phyloP scores from a whole-genome alignment of 2,888 invertebrate genomes.

The Sepiola atlantica region DNA sequence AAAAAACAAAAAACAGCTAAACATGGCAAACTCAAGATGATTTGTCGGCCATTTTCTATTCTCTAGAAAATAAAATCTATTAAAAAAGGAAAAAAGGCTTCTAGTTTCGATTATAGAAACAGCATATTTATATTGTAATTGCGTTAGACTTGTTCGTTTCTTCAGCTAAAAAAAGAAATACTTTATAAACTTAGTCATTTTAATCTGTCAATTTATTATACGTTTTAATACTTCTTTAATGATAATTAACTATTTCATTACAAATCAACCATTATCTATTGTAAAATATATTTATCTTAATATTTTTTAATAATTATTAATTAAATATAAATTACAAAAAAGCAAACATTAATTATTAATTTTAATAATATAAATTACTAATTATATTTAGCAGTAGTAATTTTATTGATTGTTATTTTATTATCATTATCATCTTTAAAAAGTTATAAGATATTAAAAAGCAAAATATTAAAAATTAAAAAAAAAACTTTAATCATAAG shows the following conservation, averaged over 20 bases:
- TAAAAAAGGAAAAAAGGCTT: background rate
- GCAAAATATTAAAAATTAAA: background rate
- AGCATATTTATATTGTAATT: background rate
- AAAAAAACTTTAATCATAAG: background rate
- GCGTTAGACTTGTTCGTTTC: background rate
- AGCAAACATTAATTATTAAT: no score
- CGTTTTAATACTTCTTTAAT: background rate
- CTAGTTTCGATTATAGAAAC: background rate
- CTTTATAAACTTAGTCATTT: background rate
- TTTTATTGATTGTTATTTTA: background rate
- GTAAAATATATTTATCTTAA: background rate
- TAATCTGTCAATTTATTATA: background rate
- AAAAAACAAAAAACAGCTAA: background rate
- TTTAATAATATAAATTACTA: no score
- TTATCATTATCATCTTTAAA: background rate
- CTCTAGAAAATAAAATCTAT: background rate
- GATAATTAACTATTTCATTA: background rate
- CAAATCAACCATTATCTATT: background rate
- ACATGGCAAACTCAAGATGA: conserved; percentile 9
- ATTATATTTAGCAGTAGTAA: background rate
- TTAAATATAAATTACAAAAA: no score
- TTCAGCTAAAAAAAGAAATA: background rate
- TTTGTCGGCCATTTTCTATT: background rate
- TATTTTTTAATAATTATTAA: background rate
- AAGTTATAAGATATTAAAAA: background rate